Conservation (phyloP, 2,797 vertebrate genomes). For the Oryzias dopingdopingensis region DNA sequence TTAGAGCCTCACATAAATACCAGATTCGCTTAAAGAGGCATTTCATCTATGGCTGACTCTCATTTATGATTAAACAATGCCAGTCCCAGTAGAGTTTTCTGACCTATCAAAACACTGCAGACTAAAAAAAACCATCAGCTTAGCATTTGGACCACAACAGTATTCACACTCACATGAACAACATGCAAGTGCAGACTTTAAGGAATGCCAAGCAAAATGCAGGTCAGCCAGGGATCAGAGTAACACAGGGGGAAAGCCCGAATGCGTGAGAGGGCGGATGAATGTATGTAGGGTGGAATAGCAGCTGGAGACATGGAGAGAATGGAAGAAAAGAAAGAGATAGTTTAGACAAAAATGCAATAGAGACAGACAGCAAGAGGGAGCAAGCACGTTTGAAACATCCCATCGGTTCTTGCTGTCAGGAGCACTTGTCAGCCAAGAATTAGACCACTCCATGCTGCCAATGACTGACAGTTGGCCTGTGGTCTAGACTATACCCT, state of each 20-base stretch:
- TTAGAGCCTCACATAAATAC: slow-evolving; percentile 50
- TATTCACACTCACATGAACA: slow-evolving; percentile 19
- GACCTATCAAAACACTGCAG: slow-evolving; percentile 51
- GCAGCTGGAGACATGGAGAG: slow-evolving; percentile 11
- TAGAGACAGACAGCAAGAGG: slow-evolving; percentile 46
- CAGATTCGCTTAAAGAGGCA: slow-evolving; percentile 60
- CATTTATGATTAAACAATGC: slow-evolving; percentile 65
- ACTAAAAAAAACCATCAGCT: slow-evolving; percentile 36
- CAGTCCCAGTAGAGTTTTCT: slow-evolving; percentile 43
- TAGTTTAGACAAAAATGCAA: slow-evolving; percentile 30
- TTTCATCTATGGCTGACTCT: slow-evolving; percentile 52
- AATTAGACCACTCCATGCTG: slow-evolving; percentile 70
- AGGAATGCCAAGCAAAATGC: slow-evolving; percentile 8
- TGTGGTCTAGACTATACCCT: slow-evolving; percentile 72
- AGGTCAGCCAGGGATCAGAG: slow-evolving; percentile 9
- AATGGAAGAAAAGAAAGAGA: slow-evolving; percentile 18
- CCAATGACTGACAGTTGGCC: slow-evolving; percentile 68
- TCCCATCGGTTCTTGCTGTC: slow-evolving; percentile 71
- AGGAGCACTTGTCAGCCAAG: slow-evolving; percentile 70
- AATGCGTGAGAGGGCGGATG: not conserved
- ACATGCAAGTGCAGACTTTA: not conserved
- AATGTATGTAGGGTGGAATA: slow-evolving; percentile 24
- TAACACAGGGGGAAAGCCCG: slow-evolving; percentile 19
- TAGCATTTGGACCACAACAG: slow-evolving; percentile 49
- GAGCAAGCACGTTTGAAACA: slow-evolving; percentile 60